Percentiles rank a stretch among this genome's conserved stretches.
Evolutionary conservation across 2,113 vertebrate species (phyloP).

Genomic region (Colaptes auratus): DNA sequence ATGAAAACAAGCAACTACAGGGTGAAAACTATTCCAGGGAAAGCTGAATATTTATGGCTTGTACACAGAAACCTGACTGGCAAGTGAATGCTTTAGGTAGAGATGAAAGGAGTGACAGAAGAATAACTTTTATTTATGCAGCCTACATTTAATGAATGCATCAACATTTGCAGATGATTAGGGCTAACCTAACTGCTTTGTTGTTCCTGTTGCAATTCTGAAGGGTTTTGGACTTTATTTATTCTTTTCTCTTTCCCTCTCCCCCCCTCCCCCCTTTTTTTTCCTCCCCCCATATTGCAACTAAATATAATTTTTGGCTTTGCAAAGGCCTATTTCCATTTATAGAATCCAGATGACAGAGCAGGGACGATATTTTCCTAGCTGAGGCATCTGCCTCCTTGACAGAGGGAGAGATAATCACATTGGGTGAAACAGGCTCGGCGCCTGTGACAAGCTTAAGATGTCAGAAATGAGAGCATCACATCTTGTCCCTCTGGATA

Average conservation of each 20-base stretch:
- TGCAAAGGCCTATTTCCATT: constrained; percentile 39
- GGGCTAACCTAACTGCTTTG: constrained; percentile 14
- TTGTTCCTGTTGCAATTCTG: neutral
- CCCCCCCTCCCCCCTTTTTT: neutral
- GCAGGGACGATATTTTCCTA: constrained; percentile 30
- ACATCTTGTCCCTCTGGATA: neutral
- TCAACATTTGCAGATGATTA: neutral
- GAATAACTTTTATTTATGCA: constrained; percentile 14
- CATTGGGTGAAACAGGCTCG: constrained; percentile 11
- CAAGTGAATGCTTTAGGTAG: constrained; percentile 11
- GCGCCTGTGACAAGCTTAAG: constrained; percentile 17
- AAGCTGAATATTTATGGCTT: constrained; percentile 28
- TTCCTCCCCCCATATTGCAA: neutral
- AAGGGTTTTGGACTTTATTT: neutral
- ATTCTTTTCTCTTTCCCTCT: neutral
- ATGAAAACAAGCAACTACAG: neutral
- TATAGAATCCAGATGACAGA: constrained; percentile 64
- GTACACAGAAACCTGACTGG: constrained; percentile 1
- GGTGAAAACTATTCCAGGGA: neutral
- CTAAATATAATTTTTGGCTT: constrained; percentile 52
- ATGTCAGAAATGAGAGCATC: constrained; percentile 6
- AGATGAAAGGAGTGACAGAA: constrained; percentile 43
- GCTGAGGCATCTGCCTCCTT: constrained; percentile 52
- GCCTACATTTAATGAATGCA: neutral
- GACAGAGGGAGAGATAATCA: constrained; percentile 46